Evolutionary conservation across 1,140 invertebrate genomes (phyloP), one percentile per base, ranked within the genome.

Genomic region (Dryas iulia): DNA sequence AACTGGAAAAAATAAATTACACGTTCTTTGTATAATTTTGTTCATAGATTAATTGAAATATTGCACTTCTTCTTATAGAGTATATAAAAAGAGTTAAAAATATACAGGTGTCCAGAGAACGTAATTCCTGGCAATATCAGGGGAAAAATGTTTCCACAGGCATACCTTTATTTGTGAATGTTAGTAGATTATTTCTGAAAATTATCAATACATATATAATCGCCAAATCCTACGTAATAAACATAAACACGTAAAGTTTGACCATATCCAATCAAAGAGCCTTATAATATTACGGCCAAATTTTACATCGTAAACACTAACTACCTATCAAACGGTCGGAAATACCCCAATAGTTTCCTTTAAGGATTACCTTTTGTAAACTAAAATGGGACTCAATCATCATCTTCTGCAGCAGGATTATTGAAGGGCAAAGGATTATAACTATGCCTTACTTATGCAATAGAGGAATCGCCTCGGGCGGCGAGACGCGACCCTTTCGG

Each of bases 261-360:
- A 74, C 52, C 73, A 78, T 79, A 83, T 76, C 84, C 81, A 89
- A 89, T 89, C 85, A 89, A 84, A 84, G 80, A 87, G 87, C 82
- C 87, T 91, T 91, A 91, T 88, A 83, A 91, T 91, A 90, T 91
- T 91, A 90, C 78, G 76, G 75, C 59, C 69, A 76, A 86, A 87
- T 90, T 91, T 91, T 91, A 89, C 89, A 91, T 90, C 87, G 85
- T 90, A 91, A 91, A 90, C 89, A 90, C 79, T 83, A 89, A 89
- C 84, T 79, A 81, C 77, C 66, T 85, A 89, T 91, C 85, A 91
- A 89, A 87, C 72, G 80, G 69, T 59, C 60, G 68, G 69, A 76
- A 82, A 78, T 83, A 82, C 76, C 80, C 82, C 78, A 84, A 89
- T 87, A 90, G 88, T 89, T 77, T 77, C 72, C 77, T 84, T 84